Conservation (phyloP, 1,140 invertebrate species). For the Conus ventricosus region DNA sequence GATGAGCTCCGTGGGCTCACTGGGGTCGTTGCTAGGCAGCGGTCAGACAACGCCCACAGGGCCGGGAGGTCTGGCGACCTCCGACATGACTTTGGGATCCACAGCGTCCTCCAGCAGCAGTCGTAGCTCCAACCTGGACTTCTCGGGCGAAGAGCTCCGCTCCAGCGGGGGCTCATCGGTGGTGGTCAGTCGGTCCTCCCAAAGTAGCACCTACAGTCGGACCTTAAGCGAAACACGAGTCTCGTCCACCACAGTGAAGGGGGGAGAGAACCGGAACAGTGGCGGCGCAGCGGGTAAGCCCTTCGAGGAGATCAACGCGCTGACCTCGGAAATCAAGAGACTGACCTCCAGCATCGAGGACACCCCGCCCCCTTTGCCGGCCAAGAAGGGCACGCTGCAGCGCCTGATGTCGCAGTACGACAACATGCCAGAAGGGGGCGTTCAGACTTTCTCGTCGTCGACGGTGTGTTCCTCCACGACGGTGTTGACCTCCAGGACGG, state of each 20-base stretch:
- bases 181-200: slow-evolving; percentile 19
- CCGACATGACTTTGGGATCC: not conserved
- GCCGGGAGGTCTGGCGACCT: not conserved
- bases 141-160: slow-evolving; percentile 38
- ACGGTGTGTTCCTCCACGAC: slow-evolving; percentile 22
- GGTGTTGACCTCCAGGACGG: slow-evolving; percentile 66
- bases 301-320: slow-evolving; percentile 66
- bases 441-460: slow-evolving; percentile 33
- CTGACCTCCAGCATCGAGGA: slow-evolving; percentile 68
- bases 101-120: slow-evolving; percentile 59
- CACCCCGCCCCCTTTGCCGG: slow-evolving; percentile 82
- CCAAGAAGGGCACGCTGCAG: slow-evolving; percentile 81
- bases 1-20: slow-evolving; percentile 37
- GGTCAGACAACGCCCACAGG: slow-evolving; percentile 13
- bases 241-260: slow-evolving; percentile 31
- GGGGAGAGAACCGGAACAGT: slow-evolving; percentile 16
- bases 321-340: slow-evolving; percentile 66
- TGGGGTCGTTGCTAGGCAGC: slow-evolving; percentile 27
- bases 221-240: slow-evolving; percentile 54
- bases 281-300: slow-evolving; percentile 50
- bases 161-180: not conserved
- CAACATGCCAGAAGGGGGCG: slow-evolving; percentile 74
- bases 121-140: slow-evolving; percentile 61
- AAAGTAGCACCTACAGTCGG: slow-evolving; percentile 37
- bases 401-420: slow-evolving; percentile 85